Evolutionary conservation across 2,797 vertebrate species (phyloP).

Genomic region (Helostoma temminkii): DNA sequence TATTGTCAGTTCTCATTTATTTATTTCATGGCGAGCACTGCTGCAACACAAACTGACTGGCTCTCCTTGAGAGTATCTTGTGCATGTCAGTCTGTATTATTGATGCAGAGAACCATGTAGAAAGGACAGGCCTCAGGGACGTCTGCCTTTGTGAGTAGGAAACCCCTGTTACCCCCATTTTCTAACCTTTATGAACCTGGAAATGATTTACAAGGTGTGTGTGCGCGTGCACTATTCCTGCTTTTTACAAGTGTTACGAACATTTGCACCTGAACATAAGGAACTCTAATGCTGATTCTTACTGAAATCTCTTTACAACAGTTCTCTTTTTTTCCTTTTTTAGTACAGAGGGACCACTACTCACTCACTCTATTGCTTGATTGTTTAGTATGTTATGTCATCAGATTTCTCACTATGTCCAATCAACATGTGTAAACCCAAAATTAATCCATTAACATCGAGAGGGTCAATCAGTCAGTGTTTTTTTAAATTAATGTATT

Average conservation of each 20-base stretch:
- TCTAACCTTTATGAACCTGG: slow-evolving; percentile 25
- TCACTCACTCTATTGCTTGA: not conserved
- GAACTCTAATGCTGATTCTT: not conserved
- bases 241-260: not conserved
- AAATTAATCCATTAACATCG: not conserved
- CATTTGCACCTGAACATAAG: not conserved
- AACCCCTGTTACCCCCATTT: slow-evolving; percentile 19
- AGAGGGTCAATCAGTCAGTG: not conserved
- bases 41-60: slow-evolving; percentile 66
- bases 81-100: slow-evolving; percentile 78
- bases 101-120: slow-evolving; percentile 73
- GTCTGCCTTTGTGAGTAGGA: slow-evolving; percentile 40
- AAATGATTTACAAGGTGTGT: not conserved
- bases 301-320: not conserved
- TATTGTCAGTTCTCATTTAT: slow-evolving; percentile 82
- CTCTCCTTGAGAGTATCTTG: slow-evolving; percentile 82
- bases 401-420: not conserved
- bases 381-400: not conserved
- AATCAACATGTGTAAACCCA: not conserved
- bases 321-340: not conserved
- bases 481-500: too few species aligned
- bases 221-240: not conserved
- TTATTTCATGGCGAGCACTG: slow-evolving; percentile 71
- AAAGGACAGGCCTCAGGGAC: slow-evolving; percentile 64
- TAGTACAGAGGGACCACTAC: not conserved